These are phyloP conservation scores for Ptychoptera contaminata DNA, from an alignment of 2,888 invertebrate species.

Conservation along the genomic window DNA sequence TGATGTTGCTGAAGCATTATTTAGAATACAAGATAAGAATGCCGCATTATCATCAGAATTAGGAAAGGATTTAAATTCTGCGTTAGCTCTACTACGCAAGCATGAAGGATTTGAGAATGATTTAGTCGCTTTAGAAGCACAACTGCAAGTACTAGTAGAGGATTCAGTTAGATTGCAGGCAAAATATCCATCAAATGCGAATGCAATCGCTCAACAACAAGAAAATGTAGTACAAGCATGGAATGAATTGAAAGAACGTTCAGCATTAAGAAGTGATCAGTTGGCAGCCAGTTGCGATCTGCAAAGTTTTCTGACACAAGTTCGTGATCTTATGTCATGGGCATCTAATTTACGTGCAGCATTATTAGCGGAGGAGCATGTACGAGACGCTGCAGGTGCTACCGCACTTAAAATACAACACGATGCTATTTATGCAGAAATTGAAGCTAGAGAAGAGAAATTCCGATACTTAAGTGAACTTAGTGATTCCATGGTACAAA, in stretches of 20 bases:
- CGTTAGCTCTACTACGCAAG: constrained; percentile 61
- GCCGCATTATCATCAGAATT: constrained; percentile 68
- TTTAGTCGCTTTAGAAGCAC: constrained; percentile 79
- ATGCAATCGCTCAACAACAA: constrained; percentile 77
- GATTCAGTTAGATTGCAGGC: constrained; percentile 78
- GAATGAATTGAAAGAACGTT: constrained; percentile 69
- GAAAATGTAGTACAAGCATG: constrained; percentile 73
- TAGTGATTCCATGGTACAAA: constrained; percentile 70
- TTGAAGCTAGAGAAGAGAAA: constrained; percentile 74
- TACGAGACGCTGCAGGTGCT: constrained; percentile 65
- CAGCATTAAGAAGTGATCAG: constrained; percentile 62
- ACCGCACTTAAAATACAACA: constrained; percentile 72
- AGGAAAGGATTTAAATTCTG: constrained; percentile 72
- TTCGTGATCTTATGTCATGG: constrained; percentile 82
- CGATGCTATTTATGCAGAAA: constrained; percentile 65
- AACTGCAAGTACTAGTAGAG: constrained; percentile 78
- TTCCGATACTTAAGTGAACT: constrained; percentile 58
- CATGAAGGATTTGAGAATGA: constrained; percentile 93
- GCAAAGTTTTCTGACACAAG: constrained; percentile 75
- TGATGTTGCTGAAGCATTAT: constrained; percentile 81
- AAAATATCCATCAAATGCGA: constrained; percentile 84
- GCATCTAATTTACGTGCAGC: constrained; percentile 60
- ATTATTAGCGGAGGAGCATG: constrained; percentile 65
- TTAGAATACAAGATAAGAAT: constrained; percentile 79
- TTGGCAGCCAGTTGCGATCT: constrained; percentile 76